phyloP scores from a whole-genome alignment of 2,797 vertebrate species.

The Pipistrellus pygmaeus region DNA sequence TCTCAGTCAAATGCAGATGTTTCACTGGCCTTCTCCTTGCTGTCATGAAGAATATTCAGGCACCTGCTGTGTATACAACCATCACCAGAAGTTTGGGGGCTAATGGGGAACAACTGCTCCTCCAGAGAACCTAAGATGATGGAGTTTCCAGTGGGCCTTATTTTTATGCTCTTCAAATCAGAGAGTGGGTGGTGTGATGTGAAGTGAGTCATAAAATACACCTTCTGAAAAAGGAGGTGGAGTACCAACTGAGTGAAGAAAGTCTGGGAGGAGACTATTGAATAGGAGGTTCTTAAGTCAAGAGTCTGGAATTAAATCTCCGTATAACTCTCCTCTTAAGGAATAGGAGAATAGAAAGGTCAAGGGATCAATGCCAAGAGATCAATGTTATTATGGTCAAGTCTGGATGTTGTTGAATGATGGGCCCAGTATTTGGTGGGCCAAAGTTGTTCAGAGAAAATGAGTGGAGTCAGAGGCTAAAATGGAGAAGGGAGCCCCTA shows the following conservation, averaged over 20 bases:
- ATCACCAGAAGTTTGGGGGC: not conserved
- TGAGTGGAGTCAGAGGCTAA: not conserved
- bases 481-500: not conserved
- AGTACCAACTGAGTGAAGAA: not conserved
- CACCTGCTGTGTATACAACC: not conserved
- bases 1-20: not conserved
- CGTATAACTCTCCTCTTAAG: not conserved
- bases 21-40: not conserved
- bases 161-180: not conserved
- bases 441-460: not conserved
- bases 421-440: not conserved
- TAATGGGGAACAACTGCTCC: not conserved
- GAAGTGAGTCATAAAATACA: constrained; percentile 27
- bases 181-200: not conserved
- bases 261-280: not conserved
- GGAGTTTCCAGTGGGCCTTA: not conserved
- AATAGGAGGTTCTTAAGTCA: constrained; percentile 22
- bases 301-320: not conserved
- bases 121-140: constrained; percentile 26
- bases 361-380: not conserved
- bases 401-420: not conserved
- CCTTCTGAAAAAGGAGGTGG: constrained; percentile 13
- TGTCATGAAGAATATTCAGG: not conserved
- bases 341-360: not conserved
- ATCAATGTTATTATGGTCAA: not conserved